Conservation (phyloP, 2,797 vertebrate species). For the Lepus oiostolus region DNA sequence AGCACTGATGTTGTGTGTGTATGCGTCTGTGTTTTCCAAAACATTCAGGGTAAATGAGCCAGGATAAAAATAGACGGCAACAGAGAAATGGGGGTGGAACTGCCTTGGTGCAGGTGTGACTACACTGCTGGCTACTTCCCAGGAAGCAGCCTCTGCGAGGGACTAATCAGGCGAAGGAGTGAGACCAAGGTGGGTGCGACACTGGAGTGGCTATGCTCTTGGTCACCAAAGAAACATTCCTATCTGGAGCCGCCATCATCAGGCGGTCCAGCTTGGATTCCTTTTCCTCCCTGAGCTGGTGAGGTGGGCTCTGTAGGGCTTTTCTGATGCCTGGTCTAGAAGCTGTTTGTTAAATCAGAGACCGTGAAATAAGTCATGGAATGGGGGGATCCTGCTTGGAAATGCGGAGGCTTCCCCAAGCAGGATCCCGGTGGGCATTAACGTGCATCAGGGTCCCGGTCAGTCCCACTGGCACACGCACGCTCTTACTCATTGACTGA, state of each 20-base stretch:
- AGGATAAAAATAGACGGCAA: slow-evolving; percentile 86
- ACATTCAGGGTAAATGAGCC: slow-evolving; percentile 74
- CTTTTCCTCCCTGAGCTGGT: background rate
- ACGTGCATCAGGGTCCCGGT: background rate
- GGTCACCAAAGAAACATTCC: background rate
- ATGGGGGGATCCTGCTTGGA: background rate
- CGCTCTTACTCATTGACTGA: background rate
- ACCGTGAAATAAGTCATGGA: background rate
- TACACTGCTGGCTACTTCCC: slow-evolving; percentile 83
- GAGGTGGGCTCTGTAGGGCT: background rate
- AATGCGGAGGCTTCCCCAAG: background rate
- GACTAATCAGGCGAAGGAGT: slow-evolving; percentile 54
- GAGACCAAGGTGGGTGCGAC: background rate
- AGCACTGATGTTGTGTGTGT: background rate
- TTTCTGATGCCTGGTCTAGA: background rate
- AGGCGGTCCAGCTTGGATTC: background rate
- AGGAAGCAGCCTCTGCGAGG: slow-evolving; percentile 86
- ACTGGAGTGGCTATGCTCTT: too few relatives aligned
- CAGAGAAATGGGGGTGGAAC: slow-evolving; percentile 83
- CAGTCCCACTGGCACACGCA: background rate
- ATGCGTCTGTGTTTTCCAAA: slow-evolving; percentile 36
- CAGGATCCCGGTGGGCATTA: background rate
- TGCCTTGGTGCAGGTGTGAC: slow-evolving; percentile 85
- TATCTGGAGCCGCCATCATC: accelerated
- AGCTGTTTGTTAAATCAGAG: background rate